Evolutionary conservation across 1,140 invertebrate species (phyloP).

Genomic region (Heliconius melpomene): DNA sequence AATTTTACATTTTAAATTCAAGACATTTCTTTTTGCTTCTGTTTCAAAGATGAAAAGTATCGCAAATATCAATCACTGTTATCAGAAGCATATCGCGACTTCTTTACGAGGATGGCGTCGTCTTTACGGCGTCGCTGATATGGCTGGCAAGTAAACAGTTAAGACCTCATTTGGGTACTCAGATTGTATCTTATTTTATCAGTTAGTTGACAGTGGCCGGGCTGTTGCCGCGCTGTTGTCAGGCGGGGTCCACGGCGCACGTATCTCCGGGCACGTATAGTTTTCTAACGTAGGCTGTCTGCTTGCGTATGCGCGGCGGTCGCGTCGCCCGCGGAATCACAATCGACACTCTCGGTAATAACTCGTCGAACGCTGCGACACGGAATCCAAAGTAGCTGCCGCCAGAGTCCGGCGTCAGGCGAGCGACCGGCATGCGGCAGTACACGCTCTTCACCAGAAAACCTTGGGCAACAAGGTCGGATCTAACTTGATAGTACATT

Average conservation of each 20-base stretch:
- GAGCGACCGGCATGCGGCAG: conserved; percentile 16
- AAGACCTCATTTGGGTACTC: conserved; percentile 35
- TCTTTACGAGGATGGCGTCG: neutral
- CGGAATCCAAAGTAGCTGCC: conserved; percentile 55
- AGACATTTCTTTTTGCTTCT: neutral
- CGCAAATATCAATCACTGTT: neutral
- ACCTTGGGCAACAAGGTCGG: conserved; percentile 39
- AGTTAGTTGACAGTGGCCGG: neutral
- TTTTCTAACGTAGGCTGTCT: conserved; percentile 48
- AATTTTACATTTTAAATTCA: neutral
- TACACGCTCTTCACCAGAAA: conserved; percentile 36
- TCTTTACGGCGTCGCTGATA: neutral
- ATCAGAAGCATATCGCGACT: neutral
- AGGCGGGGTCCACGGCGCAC: conserved; percentile 31
- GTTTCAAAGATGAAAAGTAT: neutral
- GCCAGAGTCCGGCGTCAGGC: conserved; percentile 2
- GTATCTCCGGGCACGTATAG: conserved; percentile 43
- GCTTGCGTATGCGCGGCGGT: conserved; percentile 49
- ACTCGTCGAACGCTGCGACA: conserved; percentile 50
- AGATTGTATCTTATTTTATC: conserved; percentile 37
- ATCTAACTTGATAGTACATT: neutral
- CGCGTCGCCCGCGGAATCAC: conserved; percentile 53
- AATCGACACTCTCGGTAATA: conserved; percentile 60
- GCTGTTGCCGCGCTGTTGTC: conserved; percentile 29
- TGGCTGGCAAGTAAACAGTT: conserved; percentile 30